phyloP scores from a whole-genome alignment of 2,888 invertebrate genomes.

The Epinotia bilunana region DNA sequence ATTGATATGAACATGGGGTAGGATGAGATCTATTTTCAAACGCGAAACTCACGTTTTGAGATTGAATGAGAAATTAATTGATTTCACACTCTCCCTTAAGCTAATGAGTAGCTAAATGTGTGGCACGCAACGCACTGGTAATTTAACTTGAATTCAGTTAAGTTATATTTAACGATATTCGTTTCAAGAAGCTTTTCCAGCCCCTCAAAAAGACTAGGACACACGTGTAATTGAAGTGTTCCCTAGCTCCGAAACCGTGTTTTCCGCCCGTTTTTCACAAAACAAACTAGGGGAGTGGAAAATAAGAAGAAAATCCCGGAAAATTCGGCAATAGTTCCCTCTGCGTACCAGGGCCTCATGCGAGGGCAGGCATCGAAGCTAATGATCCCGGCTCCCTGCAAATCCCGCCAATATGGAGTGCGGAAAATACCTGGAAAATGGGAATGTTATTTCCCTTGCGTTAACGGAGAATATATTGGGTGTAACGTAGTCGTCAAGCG shows the following conservation, averaged over 20 bases:
- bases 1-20: not conserved
- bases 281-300: conserved; percentile 58
- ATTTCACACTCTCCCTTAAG: not conserved
- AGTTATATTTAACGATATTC: not conserved
- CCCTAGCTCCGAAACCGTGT: conserved; percentile 23
- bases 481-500: conserved; percentile 56
- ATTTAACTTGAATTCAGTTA: not conserved
- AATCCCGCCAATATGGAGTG: conserved; percentile 81
- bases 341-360: conserved; percentile 65
- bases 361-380: conserved; percentile 66
- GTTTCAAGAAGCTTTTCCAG: not conserved
- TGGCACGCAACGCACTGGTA: not conserved
- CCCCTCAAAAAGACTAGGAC: conserved; percentile 26
- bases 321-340: conserved; percentile 75
- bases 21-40: not conserved
- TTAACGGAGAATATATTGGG: conserved; percentile 56
- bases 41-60: not conserved
- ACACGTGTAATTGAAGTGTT: conserved; percentile 35
- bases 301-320: conserved; percentile 67
- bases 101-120: not conserved
- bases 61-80: not conserved
- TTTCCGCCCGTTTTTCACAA: conserved; percentile 50
- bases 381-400: conserved; percentile 76
- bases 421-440: conserved; percentile 81
- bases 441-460: conserved; percentile 66